Conservation (phyloP, 2,113 vertebrate genomes). For the Castor canadensis region DNA sequence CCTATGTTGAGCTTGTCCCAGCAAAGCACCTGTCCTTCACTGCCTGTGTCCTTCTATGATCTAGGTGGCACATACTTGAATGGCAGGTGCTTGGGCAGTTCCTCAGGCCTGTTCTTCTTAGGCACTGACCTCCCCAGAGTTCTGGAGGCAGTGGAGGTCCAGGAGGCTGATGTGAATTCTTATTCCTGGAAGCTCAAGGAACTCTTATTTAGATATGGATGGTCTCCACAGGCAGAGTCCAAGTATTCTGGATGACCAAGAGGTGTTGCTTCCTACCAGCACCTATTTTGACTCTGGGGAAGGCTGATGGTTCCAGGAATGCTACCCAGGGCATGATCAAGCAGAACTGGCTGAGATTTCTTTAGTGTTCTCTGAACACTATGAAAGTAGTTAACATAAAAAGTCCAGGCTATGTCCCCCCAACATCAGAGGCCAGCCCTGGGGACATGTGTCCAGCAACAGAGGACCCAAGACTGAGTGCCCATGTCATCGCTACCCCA, state of each 20-base stretch:
- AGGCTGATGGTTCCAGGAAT: neutral
- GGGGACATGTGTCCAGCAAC: rapidly evolving
- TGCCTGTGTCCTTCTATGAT: neutral
- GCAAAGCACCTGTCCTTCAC: neutral
- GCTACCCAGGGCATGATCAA: neutral
- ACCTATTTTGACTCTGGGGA: neutral
- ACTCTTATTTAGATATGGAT: conserved; percentile 76
- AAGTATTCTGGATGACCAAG: neutral
- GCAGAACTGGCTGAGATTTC: neutral
- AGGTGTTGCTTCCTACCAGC: conserved; percentile 47
- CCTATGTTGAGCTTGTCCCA: neutral
- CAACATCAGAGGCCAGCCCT: neutral
- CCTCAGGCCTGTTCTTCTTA: conserved; percentile 56
- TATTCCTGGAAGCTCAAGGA: conserved; percentile 75
- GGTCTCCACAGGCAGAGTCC: neutral
- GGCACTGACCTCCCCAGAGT: neutral
- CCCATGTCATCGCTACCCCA: conserved; percentile 91
- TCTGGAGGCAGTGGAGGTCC: neutral
- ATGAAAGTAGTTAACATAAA: rapidly evolving
- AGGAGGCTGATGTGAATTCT: neutral
- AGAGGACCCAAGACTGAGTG: conserved; percentile 46
- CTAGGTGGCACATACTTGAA: neutral
- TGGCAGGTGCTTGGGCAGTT: conserved; percentile 1
- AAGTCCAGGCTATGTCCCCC: neutral
- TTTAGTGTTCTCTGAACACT: neutral